Base-by-base conservation (phyloP, 2,113 vertebrate genomes). In the Syngnathus scovelli region DNA sequence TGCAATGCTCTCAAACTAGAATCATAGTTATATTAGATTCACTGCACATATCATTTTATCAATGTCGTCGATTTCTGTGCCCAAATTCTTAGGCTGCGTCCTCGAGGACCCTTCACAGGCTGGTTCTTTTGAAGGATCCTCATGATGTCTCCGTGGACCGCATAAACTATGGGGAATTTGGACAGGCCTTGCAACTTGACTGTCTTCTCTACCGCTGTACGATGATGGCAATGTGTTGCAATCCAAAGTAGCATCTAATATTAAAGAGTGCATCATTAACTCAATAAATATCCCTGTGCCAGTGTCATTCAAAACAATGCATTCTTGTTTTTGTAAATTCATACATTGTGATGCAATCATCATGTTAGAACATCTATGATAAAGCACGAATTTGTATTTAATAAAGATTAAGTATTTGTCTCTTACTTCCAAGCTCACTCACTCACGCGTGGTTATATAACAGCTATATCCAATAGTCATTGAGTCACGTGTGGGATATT, bases 401-500 rank as follows among this genome's bases (percentile, higher is more conserved):
- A 61, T 21, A 18, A 11, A 41, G 38, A 41, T 44, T 3, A 15
- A 0, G 69, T 60, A 10, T 4, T 8, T 8, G 1, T 27, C 54
- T 13, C 5, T 33, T 38, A 15, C 65, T 27, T 18, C 13, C 39
- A 71, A 76, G 71, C 55, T 64, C 37, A 70, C 71, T 78, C 66
- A 44, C 43, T 60, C 59, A 66, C 66, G 61, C 46, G 49, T 5
- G 41, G 73, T 89, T 89, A 89, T 86, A 77, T 86, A 89, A 89
- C 86, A 87, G 84, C 79, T 76, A 85, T 82, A 87, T 82, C 86
- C 90, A 91, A 90, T 89, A 86, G 85, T 87, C 87, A 84, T 79
- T 74, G 75, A 84, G 88, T 92, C 90, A 92, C 90, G 90, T 91
- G 90, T 82, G 78, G 79, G 48, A 86, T 85, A 86, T 83, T 70